Evolutionary conservation across 2,888 invertebrate genomes (phyloP).

Genomic region (Punctoribates punctum): DNA sequence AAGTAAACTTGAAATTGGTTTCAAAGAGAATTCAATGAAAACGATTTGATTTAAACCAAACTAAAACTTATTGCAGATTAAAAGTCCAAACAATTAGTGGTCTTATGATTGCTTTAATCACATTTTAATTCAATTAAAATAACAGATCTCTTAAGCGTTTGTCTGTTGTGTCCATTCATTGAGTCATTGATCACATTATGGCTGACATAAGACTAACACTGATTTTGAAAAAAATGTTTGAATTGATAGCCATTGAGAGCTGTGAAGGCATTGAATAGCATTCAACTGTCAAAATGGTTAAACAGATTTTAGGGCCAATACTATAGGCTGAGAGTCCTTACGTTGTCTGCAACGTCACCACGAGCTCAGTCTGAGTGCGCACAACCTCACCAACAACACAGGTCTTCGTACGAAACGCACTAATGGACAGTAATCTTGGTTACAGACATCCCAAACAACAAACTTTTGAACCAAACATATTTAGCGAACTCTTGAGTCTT

Average conservation of each 20-base stretch:
- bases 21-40: no score
- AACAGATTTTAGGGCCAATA: not conserved
- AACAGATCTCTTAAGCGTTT: not conserved
- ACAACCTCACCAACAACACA: not conserved
- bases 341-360: slow-evolving; percentile 22
- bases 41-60: not conserved
- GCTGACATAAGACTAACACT: not conserved
- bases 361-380: not conserved
- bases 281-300: slow-evolving; percentile 27
- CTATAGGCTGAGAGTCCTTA: not conserved
- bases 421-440: not conserved
- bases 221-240: not conserved
- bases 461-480: no score
- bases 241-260: not conserved
- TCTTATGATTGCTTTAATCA: not conserved
- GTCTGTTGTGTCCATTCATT: not conserved
- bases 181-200: slow-evolving; percentile 8
- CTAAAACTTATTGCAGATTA: not conserved
- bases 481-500: no score
- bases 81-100: not conserved
- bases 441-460: no score
- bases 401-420: not conserved
- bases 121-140: not conserved
- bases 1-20: no score
- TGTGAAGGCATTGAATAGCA: not conserved